Base-by-base conservation (phyloP, 1,140 invertebrate genomes). In the Elymnias hypermnestra region DNA sequence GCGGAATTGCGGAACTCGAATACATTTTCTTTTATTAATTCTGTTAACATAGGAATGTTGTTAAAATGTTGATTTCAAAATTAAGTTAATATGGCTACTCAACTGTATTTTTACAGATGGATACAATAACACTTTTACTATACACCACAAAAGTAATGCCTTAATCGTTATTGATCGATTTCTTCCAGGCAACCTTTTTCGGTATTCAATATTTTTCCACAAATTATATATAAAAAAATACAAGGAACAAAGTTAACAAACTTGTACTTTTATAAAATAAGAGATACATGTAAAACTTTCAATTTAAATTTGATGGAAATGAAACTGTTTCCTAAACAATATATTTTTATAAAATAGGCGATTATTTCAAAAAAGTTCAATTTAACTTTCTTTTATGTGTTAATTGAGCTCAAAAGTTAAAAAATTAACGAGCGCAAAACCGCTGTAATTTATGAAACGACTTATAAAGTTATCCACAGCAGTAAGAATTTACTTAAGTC, bases 11-110 rank as follows among this genome's bases (percentile, higher is more conserved):
- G 41, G 56, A 47, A 48, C 56, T 46, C 33, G 31, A 53, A 56
- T 52, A 52, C 43, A 51, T 56, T 56, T 57, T 46, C 48, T 56
- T 60, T 56, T n/a, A 59, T 55, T 55, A 60, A 60, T 52, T 56
- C 50, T 53, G 53, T 60, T 52, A 60, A 59, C 47, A 54, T 50
- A 46, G 29, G 42, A 44, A 29, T 29, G 26, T 29, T n/a, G n/a
- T 29, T 10, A 12, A 12, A 12, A 29, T 29, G 10, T 29, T 13
- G 26, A 15, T 33, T 33, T 15, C 8, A 18, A 33, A 1, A 17
- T 13, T 8, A 8, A 33, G 4, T 15, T 33, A 10, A 33, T 15
- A 1, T 33, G 8, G n/a, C 1, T 33, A 15, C 2, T 2, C 3
- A 31, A 2, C 10, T 2, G 14, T 12, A 29, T 3, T 29, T 13